A percentile compares a stretch with the other conserved stretches of the same genome.
phyloP scores from a whole-genome alignment of 2,888 invertebrate species.

The Galerucella pusilla region DNA sequence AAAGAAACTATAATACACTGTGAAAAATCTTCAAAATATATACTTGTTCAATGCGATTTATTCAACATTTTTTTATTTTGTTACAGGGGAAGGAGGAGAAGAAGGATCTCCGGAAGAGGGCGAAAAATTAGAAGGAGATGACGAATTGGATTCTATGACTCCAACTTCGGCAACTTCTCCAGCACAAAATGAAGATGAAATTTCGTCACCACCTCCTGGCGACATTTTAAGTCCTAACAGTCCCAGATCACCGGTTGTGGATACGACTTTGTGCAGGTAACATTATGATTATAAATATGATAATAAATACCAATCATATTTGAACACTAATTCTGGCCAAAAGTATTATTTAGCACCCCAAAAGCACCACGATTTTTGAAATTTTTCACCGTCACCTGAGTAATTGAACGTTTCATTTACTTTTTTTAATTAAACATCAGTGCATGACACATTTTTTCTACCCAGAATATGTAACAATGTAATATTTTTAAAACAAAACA shows the following conservation, averaged over 20 bases:
- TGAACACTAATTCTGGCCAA: no score
- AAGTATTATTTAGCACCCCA: no score
- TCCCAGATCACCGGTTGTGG: conserved; percentile 59
- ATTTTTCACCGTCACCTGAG: no score
- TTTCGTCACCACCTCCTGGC: conserved; percentile 60
- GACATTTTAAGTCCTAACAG: conserved; percentile 61
- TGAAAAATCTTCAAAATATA: no score
- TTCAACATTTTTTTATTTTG: conserved; percentile 44
- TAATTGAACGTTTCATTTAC: no score
- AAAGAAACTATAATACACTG: no score
- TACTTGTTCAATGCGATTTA: no score
- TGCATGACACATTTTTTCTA: no score
- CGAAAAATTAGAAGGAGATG: conserved; percentile 65
- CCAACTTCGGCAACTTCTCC: conserved; percentile 64
- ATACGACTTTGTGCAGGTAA: conserved; percentile 48
- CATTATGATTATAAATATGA: neutral
- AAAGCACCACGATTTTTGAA: no score
- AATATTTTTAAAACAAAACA: no score
- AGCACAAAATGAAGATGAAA: conserved; percentile 61
- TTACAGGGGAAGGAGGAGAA: conserved; percentile 72
- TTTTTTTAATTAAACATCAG: no score
- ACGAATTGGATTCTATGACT: conserved; percentile 64
- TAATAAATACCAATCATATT: neutral
- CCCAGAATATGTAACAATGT: no score
- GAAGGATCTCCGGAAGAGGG: conserved; percentile 65